Base-by-base conservation (phyloP, 2,113 vertebrate genomes). In the Entomyzon cyanotis region DNA sequence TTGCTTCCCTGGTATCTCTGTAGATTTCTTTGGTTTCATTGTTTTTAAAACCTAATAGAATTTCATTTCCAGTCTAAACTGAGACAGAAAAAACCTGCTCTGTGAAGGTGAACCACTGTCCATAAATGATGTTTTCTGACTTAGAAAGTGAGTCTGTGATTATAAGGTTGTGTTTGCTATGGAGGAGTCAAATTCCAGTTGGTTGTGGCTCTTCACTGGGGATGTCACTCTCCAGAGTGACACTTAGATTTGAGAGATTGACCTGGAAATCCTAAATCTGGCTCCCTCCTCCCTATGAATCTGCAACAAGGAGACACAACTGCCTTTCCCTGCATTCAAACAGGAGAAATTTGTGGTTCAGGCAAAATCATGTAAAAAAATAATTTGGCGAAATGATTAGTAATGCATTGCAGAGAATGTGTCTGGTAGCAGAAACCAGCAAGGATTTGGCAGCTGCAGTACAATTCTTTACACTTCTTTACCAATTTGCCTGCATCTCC, bases 341-440 rank as follows among this genome's bases (percentile, higher is more conserved):
- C 1, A 1, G 21, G 16, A 68, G 15, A 25, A 75, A 55, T 7
- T 14, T 55, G 15, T 0, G 0, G 14, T 47, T 62, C 22, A n/a
- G 41, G 17, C 9, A 71, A 73, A 80, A 47, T 39, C 2, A 30
- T 7, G 3, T 62, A 5, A 65, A 74, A 67, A 52, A 68, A 4
- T 9, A 24, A 81, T 50, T 82, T 63, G 35, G 12, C 46, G 37
- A 76, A 76, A 49, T 73, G 19, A 28, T 68, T 85, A 25, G 14
- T 13, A 52, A 11, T 55, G 11, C 31, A 37, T 63, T 87, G 28
- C 27, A 75, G 44, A 64, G 53, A 68, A 59, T 15, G 27, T 37
- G 17, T 68, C 49, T 86, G 75, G 22, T 44, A 56, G 30, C 28
- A 83, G 63, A 86, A 83, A 80, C 15, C 79, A 71, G 24, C 42